These are phyloP conservation scores for Nephila pilipes DNA, from an alignment of 1,140 invertebrate species.

Conservation along the genomic window DNA sequence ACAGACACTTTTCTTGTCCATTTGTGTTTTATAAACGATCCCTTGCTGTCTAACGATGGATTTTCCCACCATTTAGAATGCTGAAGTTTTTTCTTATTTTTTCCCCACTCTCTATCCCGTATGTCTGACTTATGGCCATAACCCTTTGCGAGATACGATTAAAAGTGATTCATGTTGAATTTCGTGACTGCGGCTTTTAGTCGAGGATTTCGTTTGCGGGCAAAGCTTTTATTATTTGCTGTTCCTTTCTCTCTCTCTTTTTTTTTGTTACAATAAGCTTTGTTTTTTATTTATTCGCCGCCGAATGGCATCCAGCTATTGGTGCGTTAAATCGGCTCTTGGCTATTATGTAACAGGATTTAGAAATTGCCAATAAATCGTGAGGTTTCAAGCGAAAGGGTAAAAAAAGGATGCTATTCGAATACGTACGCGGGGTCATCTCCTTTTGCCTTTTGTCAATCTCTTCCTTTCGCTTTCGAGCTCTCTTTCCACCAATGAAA, in stretches of 20 bases:
- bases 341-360: constrained; percentile 19
- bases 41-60: constrained; percentile 13
- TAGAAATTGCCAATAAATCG: constrained; percentile 27
- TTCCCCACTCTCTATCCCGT: not conserved
- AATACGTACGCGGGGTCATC: not conserved
- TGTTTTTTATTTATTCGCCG: not conserved
- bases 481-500: not conserved
- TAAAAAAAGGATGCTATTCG: no score
- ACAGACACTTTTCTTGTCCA: not conserved
- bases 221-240: not conserved
- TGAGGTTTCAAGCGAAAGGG: not conserved
- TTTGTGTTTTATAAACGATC: constrained; percentile 26
- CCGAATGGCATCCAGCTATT: constrained; percentile 7
- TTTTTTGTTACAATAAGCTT: constrained; percentile 43
- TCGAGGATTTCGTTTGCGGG: constrained; percentile 1
- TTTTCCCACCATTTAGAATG: constrained; percentile 58
- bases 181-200: constrained; percentile 54
- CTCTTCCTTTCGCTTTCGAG: not conserved
- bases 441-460: not conserved
- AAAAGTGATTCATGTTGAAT: constrained; percentile 62
- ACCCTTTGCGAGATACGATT: constrained; percentile 52
- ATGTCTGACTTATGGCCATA: constrained; percentile 52
- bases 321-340: not conserved
- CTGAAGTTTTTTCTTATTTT: not conserved
- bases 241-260: no score